Evolutionary conservation across 2,888 invertebrate species (phyloP), one percentile per base, ranked within the genome.

Genomic region (Ectemnius continuus): DNA sequence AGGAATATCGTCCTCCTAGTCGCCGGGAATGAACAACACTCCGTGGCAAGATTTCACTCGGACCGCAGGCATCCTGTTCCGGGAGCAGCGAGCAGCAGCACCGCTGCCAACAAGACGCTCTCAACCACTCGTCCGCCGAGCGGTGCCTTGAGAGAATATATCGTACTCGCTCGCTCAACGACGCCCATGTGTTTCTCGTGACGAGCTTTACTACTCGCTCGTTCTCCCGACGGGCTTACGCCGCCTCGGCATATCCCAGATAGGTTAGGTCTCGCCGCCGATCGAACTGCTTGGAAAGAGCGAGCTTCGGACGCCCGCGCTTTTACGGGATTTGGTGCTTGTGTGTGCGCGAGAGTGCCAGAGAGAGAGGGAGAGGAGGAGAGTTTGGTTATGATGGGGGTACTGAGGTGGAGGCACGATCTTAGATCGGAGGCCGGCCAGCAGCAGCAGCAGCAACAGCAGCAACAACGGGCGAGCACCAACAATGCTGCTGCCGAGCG

Each of bases 361-460:
- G 23, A 23, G 3, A 23, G 23, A 23, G 23, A 23, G 23, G 3
- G 3, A 23, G 23, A 23, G 23, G n/a, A n/a, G n/a, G 18, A 20
- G 65, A 56, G 52, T 52, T 59, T 77, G 84, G 88, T 88, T 87
- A 91, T 91, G 91, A 91, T 91, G 91, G 91, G 91, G 75, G 90
- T 91, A 86, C 76, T 91, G 87, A 86, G 90, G 80, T 91, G 91
- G 91, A 90, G 90, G 87, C 90, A 91, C 85, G 91, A 91, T 88
- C 89, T 91, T 59, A 88, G 91, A 88, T 91, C 91, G 86, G 91
- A 91, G 81, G 87, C 89, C 84, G 86, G 87, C 75, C 89, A 89
- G 71, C 87, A 85, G 65, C 83, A 80, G 56, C 83, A 80, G 67
- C 83, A 83, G 73, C 88, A 86, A 62, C 83, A 80, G 56, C 83